Percentiles rank a stretch among this genome's conserved stretches.
Conservation (phyloP, 2,888 invertebrate species). For the Tetragnatha montana region DNA sequence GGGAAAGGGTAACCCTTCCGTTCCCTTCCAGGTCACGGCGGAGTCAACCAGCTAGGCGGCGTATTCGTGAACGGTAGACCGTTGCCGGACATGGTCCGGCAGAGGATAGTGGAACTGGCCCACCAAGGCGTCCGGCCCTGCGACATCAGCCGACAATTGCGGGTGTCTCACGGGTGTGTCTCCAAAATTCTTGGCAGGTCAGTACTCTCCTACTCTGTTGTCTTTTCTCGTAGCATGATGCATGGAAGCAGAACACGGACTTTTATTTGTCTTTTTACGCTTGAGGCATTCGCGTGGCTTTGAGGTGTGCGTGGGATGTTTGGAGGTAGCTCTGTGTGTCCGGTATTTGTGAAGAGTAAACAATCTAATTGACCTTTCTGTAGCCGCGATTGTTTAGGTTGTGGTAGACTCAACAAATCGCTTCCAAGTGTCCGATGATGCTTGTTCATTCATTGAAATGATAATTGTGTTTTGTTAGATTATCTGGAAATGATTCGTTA, state of each 20-base stretch:
- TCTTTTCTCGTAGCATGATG: neutral
- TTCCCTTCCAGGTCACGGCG: constrained; percentile 78
- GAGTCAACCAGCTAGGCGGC: constrained; percentile 80
- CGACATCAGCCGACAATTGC: constrained; percentile 80
- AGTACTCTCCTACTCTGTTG: constrained; percentile 26
- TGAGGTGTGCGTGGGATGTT: too few species aligned
- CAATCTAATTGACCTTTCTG: too few species aligned
- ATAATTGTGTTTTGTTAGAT: too few species aligned
- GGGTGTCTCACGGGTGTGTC: constrained; percentile 80
- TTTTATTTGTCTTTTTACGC: too few species aligned
- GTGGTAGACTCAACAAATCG: too few species aligned
- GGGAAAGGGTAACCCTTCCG: neutral
- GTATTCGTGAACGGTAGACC: constrained; percentile 81
- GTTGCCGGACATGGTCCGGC: constrained; percentile 79
- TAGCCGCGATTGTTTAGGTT: too few species aligned
- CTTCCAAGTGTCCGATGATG: too few species aligned
- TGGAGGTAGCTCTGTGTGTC: too few species aligned
- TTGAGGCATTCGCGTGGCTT: too few species aligned
- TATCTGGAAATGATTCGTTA: too few species aligned
- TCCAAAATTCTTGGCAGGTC: constrained; percentile 80
- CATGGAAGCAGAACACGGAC: neutral
- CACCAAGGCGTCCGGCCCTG: constrained; percentile 80
- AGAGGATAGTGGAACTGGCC: constrained; percentile 80
- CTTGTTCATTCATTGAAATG: too few species aligned
- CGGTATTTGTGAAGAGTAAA: too few species aligned